Base-by-base conservation (phyloP, 2,113 vertebrate genomes). In the Chloropsis cyanopogon region DNA sequence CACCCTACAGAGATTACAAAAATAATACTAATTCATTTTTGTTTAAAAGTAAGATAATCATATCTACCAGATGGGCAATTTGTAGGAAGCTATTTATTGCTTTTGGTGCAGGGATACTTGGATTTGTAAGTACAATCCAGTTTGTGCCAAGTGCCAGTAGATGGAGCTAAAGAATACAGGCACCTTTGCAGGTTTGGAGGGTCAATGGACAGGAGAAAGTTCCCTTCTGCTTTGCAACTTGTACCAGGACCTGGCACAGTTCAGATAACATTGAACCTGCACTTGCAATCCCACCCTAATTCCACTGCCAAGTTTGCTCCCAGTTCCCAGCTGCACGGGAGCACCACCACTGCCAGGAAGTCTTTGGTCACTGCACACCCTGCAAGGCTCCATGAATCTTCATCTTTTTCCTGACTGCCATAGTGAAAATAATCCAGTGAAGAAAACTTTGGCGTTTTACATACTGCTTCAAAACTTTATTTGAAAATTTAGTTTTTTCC, bases 101-200 rank as follows among this genome's bases (percentile, higher is more conserved):
- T 88, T 88, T 93, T 72, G 2, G 8, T 47, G 23, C 41, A 82
- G 75, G 50, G 61, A 14, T 39, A 75, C 18, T 76, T 83, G 52
- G 26, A 44, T 81, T 83, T 35, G 4, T 28, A 8, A 1, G 1
- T 9, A 29, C n/a, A 11, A 79, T 61, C 60, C 78, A 88, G 19
- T 84, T 75, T 78, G 68, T 42, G 71, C n/a, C 20, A 81, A 75
- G 46, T 49, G 80, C 94, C 96, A 88, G 95, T 96, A 96, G 92
- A 92, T 96, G 95, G 96, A 93, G 96, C 92, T 96, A 92, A 88
- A 96, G 93, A 96, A 96, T 61, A 88, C 11, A 86, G 39, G 49
- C 86, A 71, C 72, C 46, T 60, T 50, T 42, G 71, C 72, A 86
- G 53, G 31, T 53, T 88, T 82, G 49, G 80, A 77, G 88, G 59